A percentile compares a stretch with the other conserved stretches of the same genome.
Conservation (phyloP, 2,888 invertebrate species). For the Brachyptera risi region DNA sequence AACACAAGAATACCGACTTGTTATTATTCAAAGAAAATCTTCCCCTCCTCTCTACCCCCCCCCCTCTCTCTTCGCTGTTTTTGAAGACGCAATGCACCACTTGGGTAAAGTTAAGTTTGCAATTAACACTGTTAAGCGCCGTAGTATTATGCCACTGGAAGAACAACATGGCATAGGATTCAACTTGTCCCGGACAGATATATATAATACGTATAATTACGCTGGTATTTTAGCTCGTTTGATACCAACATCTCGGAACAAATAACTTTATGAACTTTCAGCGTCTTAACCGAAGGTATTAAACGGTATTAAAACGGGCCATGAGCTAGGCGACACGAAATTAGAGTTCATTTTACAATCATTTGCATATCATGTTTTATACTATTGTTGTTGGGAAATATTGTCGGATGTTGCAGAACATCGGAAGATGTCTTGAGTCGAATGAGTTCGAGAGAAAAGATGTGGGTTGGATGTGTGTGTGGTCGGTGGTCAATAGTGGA, state of each 20-base stretch:
- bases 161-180: slow-evolving; percentile 26
- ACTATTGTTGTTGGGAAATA: too few species aligned
- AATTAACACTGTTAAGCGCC: slow-evolving; percentile 34
- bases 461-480: too few species aligned
- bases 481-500: too few species aligned
- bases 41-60: background rate
- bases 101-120: slow-evolving; percentile 34
- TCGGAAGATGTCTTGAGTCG: too few species aligned
- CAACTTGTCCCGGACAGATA: slow-evolving; percentile 32
- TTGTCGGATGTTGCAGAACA: too few species aligned
- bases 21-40: slow-evolving; percentile 4
- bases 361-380: too few species aligned
- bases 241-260: slow-evolving; percentile 10
- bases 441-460: too few species aligned
- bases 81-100: slow-evolving; percentile 31
- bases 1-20: background rate
- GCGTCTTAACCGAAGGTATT: slow-evolving; percentile 14
- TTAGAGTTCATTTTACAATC: too few species aligned
- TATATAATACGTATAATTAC: slow-evolving; percentile 31
- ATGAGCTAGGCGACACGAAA: too few species aligned
- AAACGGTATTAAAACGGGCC: too few species aligned
- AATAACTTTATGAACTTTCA: slow-evolving; percentile 19
- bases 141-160: slow-evolving; percentile 27
- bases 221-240: slow-evolving; percentile 13
- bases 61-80: too few species aligned